Evolutionary conservation across 2,888 invertebrate species (phyloP).

Genomic region (Apotomis turbidana): DNA sequence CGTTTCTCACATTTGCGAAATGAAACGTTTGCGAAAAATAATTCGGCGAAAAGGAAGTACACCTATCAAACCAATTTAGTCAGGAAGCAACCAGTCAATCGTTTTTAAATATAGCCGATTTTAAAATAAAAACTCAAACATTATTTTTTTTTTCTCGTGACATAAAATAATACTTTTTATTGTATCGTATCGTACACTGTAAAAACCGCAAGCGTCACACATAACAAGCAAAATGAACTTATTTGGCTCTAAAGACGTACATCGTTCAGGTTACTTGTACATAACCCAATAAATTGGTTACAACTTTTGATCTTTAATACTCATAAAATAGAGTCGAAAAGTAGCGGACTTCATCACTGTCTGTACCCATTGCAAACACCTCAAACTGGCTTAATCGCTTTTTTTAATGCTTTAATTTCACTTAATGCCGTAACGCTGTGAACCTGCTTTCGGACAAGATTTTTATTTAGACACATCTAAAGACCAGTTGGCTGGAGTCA

Average conservation of each 20-base stretch:
- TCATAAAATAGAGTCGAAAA: too few relatives aligned
- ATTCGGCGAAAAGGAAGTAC: too few relatives aligned
- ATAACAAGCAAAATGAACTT: conserved; percentile 31
- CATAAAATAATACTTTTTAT: too few relatives aligned
- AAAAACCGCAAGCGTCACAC: conserved; percentile 12
- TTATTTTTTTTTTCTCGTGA: too few relatives aligned
- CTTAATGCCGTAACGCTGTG: conserved; percentile 16
- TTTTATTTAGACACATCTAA: neutral
- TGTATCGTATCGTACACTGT: neutral
- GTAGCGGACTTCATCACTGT: too few relatives aligned
- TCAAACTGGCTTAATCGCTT: conserved; percentile 23
- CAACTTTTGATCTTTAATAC: too few relatives aligned
- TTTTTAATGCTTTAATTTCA: conserved; percentile 32
- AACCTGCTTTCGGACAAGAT: conserved; percentile 11
- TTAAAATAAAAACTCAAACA: too few relatives aligned
- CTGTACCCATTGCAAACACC: neutral
- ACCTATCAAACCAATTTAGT: too few relatives aligned
- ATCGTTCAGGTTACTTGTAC: neutral
- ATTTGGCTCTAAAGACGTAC: conserved; percentile 25
- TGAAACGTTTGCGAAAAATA: too few relatives aligned
- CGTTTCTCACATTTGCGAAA: conserved; percentile 4
- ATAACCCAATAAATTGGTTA: neutral
- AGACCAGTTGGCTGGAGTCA: neutral
- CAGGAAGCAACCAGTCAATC: too few relatives aligned
- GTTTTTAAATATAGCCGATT: too few relatives aligned